Evolutionary conservation across 2,797 vertebrate genomes (phyloP), one percentile per base, ranked within the genome.

Genomic region (Rallus crepitans): DNA sequence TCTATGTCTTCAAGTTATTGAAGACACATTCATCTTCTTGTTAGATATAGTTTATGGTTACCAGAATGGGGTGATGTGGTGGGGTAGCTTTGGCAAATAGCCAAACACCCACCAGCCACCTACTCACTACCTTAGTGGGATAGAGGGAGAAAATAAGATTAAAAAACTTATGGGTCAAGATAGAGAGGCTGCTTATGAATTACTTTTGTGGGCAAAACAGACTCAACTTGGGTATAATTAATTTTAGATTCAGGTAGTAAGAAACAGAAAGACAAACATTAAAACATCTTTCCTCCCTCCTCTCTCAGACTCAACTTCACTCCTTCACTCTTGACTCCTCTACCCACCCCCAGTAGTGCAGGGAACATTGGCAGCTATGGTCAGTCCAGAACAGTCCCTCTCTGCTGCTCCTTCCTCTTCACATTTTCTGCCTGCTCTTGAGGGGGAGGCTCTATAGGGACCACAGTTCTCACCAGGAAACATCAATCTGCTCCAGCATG

Each of bases 361-460:
- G 24, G 11, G 12, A 2, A 3, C 9, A 12, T 25, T 20, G 27
- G 23, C 10, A 12, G 4, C 15, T 73, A 5, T 21, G 31, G 28
- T 30, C 63, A 59, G 23, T 18, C 37, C 18, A 30, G 59, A 33
- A 37, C 4, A 39, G 48, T 37, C 82, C 52, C 30, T 20, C 14
- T 59, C 50, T 45, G 30, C 39, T 53, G 2, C 40, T 69, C 21
- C 35, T 86, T 82, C 55, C 60, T 63, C 35, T n/a, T 63, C 39
- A 39, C 24, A 3, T 16, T 63, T 82, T 45, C 30, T 28, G n/a
- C 9, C 20, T 55, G 23, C 11, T 82, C 15, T 31, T 69, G 42
- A 19, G 18, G 15, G 4, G 1, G 1, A 2, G 13, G 4, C 0
- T 3, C 11, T 88, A 20, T 27, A 63, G 0, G 0, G 39, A 50